Conservation (phyloP, 2,888 invertebrate genomes). For the Aphodius granarius region DNA sequence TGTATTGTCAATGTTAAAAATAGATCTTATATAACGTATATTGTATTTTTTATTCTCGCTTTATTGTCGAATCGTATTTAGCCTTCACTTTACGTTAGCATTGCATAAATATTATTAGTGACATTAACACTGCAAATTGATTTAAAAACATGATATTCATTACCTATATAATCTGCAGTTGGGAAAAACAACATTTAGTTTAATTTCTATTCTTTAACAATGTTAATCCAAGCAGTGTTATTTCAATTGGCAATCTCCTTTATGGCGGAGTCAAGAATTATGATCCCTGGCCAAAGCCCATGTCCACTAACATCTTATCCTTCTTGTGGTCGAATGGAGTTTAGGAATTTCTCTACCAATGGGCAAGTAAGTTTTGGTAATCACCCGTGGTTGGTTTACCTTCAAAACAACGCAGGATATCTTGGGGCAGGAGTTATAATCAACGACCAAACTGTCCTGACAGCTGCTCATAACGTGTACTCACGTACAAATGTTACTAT, state of each 20-base stretch:
- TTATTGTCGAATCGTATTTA: too few species aligned
- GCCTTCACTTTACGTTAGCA: background rate
- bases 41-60: too few species aligned
- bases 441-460: background rate
- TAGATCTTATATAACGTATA: too few species aligned
- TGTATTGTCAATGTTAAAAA: background rate
- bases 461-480: background rate
- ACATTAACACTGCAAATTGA: background rate
- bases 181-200: background rate
- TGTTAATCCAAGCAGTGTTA: background rate
- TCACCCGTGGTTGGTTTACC: background rate
- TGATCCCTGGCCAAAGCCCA: background rate
- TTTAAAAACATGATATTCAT: background rate
- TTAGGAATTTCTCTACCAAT: background rate
- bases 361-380: background rate
- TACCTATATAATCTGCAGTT: background rate
- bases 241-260: too few species aligned
- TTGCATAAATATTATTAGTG: background rate
- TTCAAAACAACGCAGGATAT: background rate
- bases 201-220: background rate
- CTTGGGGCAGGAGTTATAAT: background rate
- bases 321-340: background rate
- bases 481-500: background rate
- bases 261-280: background rate
- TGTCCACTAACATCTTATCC: too few species aligned